These are phyloP conservation scores for Pseudonaja textilis DNA, from an alignment of 2,113 vertebrate genomes.

Conservation along the genomic window DNA sequence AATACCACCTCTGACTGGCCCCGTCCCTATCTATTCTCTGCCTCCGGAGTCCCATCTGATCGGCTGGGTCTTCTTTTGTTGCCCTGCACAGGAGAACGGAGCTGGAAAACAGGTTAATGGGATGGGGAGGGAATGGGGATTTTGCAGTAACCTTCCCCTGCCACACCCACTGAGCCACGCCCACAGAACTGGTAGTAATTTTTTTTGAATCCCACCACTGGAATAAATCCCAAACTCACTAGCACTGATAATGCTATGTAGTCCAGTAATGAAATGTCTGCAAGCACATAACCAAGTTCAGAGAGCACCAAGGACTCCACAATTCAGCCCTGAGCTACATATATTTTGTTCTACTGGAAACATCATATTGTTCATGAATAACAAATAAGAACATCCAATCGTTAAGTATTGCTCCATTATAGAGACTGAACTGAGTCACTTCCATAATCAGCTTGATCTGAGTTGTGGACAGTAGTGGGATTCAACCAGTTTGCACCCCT, in stretches of 20 bases:
- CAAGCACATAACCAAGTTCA: not conserved
- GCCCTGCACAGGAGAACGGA: no score
- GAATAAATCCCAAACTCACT: not conserved
- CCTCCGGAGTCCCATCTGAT: no score
- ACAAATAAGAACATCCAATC: constrained; percentile 43
- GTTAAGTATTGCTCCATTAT: constrained; percentile 38
- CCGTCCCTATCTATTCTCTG: no score
- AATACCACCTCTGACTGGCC: no score
- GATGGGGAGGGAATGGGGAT: no score
- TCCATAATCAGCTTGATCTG: constrained; percentile 38
- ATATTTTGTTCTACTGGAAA: not conserved
- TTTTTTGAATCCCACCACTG: no score
- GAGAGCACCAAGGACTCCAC: not conserved
- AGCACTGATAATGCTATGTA: not conserved
- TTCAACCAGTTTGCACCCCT: no score
- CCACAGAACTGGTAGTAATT: no score
- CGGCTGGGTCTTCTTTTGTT: no score
- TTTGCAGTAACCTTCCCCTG: no score
- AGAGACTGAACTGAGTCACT: constrained; percentile 46
- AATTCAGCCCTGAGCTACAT: not conserved
- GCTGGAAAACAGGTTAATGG: no score
- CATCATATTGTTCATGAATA: constrained; percentile 53
- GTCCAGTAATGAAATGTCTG: not conserved
- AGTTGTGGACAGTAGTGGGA: not conserved
- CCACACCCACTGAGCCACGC: no score